Base-by-base conservation (phyloP, 2,113 vertebrate species). In the Otocyon megalotis region DNA sequence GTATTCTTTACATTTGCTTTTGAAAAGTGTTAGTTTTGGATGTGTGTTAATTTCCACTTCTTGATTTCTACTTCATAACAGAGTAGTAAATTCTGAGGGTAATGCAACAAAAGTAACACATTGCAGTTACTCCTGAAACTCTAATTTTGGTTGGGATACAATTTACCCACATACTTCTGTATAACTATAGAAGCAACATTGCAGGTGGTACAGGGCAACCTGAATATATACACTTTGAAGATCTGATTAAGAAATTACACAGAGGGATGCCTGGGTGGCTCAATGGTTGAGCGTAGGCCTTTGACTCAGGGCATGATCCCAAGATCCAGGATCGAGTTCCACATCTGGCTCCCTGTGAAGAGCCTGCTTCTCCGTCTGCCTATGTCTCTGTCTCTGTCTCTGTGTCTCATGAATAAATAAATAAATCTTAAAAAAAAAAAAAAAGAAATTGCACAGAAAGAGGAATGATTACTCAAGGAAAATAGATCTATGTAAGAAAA, bases 11-110 rank as follows among this genome's bases (percentile, higher is more conserved):
- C 54, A 86, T 96, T 77, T 71, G 22, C 35, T n/a, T 94, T 93
- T 58, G 50, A 74, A 54, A 94, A 65, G 2, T 86, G 0, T 86
- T 90, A 8, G 74, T 32, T 90, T 88, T 93, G 6, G 4, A 35
- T 95, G 22, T 82, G 5, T 93, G 26, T 76, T 88, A 89, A 82
- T 90, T 98, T 97, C 93, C 3, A 67, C 12, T 82, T 80, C 76
- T 82, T 88, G 48, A 54, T n/a, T 81, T 82, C 19, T n/a, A 2
- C 13, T 92, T 85, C 28, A 6, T 91, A 91, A 85, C 13, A 80
- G 43, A 80, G 56, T 79, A 97, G 74, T 93, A 85, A 43, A 43
- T 92, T 30, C 19, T 72, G 82, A 54, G 53, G n/a, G 22, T 80
- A 92, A 93, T 96, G 65, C 1, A 91, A 15, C 93, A 79, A 94